These are phyloP conservation scores for Epinephelus awoara DNA, from an alignment of 2,797 vertebrate genomes.

Conservation along the genomic window DNA sequence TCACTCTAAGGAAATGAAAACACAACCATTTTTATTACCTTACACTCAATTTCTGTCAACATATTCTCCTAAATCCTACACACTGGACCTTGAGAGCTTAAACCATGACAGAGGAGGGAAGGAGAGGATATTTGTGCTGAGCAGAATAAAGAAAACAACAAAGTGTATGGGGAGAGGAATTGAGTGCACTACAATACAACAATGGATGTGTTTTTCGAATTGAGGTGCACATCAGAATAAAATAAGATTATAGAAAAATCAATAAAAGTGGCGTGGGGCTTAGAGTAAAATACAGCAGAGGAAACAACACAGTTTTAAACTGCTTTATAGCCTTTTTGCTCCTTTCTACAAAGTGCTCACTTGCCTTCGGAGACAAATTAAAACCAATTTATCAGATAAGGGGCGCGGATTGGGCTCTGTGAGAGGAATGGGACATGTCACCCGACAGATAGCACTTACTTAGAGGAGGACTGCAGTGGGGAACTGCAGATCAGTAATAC, in stretches of 20 bases:
- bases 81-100: too few relatives aligned
- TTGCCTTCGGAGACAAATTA: slow-evolving; percentile 61
- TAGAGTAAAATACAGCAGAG: slow-evolving; percentile 8
- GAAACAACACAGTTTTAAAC: slow-evolving; percentile 39
- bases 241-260: slow-evolving; percentile 28
- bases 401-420: slow-evolving; percentile 14
- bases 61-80: too few relatives aligned
- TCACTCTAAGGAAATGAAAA: too few relatives aligned
- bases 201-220: slow-evolving; percentile 4
- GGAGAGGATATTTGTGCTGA: not conserved
- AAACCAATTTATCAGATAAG: slow-evolving; percentile 59
- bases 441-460: slow-evolving; percentile 32
- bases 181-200: not conserved
- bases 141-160: not conserved
- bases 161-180: not conserved
- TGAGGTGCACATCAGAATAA: slow-evolving; percentile 21
- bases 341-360: slow-evolving; percentile 32
- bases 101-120: not conserved
- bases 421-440: slow-evolving; percentile 43
- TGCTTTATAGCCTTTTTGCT: slow-evolving; percentile 32
- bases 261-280: not conserved
- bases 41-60: too few relatives aligned
- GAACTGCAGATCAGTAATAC: slow-evolving; percentile 35
- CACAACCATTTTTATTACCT: too few relatives aligned
- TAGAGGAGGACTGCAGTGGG: slow-evolving; percentile 12